A percentile compares a stretch with the other conserved stretches of the same genome.
Evolutionary conservation across 2,888 invertebrate genomes (phyloP).

Genomic region (Brachyopa scutellaris): DNA sequence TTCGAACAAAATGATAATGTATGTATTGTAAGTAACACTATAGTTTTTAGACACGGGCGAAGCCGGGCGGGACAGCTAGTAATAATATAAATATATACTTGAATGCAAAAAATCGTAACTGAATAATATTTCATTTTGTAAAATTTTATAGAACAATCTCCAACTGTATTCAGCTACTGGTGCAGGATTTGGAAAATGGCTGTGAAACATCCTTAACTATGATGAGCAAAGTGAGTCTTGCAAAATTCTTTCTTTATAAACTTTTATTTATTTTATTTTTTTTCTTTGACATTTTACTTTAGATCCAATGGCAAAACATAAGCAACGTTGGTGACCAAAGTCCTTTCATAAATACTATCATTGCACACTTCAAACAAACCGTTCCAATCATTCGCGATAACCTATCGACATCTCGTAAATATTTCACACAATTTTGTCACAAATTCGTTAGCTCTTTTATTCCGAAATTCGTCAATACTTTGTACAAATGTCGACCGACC

Average conservation of each 20-base stretch:
- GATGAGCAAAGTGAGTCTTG: constrained; percentile 90
- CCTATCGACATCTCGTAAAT: constrained; percentile 95
- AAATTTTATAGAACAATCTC: constrained; percentile 87
- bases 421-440: constrained; percentile 98
- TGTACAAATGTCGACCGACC: constrained; percentile 94
- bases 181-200: constrained; percentile 95
- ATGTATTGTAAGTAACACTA: no score
- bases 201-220: constrained; percentile 96
- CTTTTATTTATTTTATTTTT: neutral
- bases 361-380: constrained; percentile 91
- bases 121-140: no score
- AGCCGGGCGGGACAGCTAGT: no score
- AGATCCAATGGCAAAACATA: constrained; percentile 95
- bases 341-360: constrained; percentile 94
- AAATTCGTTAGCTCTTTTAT: constrained; percentile 98
- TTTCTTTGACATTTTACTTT: constrained; percentile 63
- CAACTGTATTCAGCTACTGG: constrained; percentile 94
- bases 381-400: constrained; percentile 95
- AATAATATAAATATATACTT: no score
- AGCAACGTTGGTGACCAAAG: constrained; percentile 99
- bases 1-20: no score
- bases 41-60: no score
- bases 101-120: no score
- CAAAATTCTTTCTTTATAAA: neutral
- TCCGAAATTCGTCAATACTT: constrained; percentile 94